Evolutionary conservation across 2,797 vertebrate species (phyloP).

Genomic region (Helostoma temminkii): DNA sequence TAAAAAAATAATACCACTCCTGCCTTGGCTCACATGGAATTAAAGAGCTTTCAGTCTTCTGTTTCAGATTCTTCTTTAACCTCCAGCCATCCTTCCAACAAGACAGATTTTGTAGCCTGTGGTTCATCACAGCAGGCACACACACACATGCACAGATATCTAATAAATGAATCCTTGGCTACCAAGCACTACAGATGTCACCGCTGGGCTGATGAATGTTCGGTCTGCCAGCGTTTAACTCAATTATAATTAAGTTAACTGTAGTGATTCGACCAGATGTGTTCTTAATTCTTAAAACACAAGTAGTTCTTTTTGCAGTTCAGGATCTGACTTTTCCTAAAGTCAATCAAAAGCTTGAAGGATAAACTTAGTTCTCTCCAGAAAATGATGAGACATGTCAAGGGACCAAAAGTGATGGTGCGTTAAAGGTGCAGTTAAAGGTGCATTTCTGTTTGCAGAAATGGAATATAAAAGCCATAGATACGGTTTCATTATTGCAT

Average conservation of each 20-base stretch:
- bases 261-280: slow-evolving; percentile 9
- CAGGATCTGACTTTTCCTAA: not conserved
- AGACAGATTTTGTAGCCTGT: slow-evolving; percentile 66
- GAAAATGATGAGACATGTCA: not conserved
- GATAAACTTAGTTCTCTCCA: not conserved
- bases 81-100: slow-evolving; percentile 62
- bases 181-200: slow-evolving; percentile 43
- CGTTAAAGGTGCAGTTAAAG: not conserved
- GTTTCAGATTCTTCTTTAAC: slow-evolving; percentile 61
- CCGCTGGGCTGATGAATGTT: slow-evolving; percentile 54
- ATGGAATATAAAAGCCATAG: too few species aligned
- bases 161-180: slow-evolving; percentile 49
- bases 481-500: too few species aligned
- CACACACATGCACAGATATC: slow-evolving; percentile 19
- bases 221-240: slow-evolving; percentile 31
- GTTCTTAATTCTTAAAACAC: slow-evolving; percentile 14
- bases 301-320: not conserved
- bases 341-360: not conserved
- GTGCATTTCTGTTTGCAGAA: too few species aligned
- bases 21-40: slow-evolving; percentile 61
- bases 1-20: slow-evolving; percentile 39
- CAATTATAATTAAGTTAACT: slow-evolving; percentile 45
- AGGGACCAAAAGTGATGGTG: not conserved
- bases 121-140: slow-evolving; percentile 52
- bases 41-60: slow-evolving; percentile 61